Evolutionary conservation across 2,888 invertebrate species (phyloP).

Genomic region (Andrena chrysosceles): DNA sequence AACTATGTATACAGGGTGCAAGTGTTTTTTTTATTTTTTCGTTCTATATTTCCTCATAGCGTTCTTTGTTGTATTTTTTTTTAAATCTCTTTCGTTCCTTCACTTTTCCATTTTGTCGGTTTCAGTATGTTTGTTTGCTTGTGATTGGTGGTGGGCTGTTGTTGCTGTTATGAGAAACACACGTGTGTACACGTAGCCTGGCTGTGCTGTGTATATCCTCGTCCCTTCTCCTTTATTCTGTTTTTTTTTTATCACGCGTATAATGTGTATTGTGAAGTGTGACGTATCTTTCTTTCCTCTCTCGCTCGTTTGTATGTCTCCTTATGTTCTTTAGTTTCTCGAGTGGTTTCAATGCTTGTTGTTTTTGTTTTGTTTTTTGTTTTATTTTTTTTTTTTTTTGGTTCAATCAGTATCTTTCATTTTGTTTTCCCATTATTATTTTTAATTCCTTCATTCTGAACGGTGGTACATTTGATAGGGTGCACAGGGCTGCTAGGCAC

Average conservation of each 20-base stretch:
- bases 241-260: constrained; percentile 32
- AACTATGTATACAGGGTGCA: constrained; percentile 83
- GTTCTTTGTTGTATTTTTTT: constrained; percentile 12
- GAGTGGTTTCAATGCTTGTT: constrained; percentile 44
- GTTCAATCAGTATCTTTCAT: constrained; percentile 64
- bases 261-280: constrained; percentile 26
- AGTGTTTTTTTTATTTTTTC: constrained; percentile 66
- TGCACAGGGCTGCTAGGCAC: constrained; percentile 87
- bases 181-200: constrained; percentile 44
- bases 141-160: constrained; percentile 14
- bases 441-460: constrained; percentile 79
- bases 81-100: constrained; percentile 22
- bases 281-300: constrained; percentile 1
- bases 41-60: constrained; percentile 31
- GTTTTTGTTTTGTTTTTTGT: too few relatives aligned
- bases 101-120: constrained; percentile 19
- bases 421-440: constrained; percentile 66
- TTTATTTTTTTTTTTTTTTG: constrained; percentile 5
- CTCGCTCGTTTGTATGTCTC: constrained; percentile 48
- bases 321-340: constrained; percentile 31
- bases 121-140: constrained; percentile 23
- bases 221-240: constrained; percentile 43
- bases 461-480: constrained; percentile 85
- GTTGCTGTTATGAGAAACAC: constrained; percentile 57
- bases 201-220: constrained; percentile 36